Evolutionary conservation across 2,888 invertebrate genomes (phyloP), one percentile per base, ranked within the genome.

Genomic region (Synanthedon vespiformis): DNA sequence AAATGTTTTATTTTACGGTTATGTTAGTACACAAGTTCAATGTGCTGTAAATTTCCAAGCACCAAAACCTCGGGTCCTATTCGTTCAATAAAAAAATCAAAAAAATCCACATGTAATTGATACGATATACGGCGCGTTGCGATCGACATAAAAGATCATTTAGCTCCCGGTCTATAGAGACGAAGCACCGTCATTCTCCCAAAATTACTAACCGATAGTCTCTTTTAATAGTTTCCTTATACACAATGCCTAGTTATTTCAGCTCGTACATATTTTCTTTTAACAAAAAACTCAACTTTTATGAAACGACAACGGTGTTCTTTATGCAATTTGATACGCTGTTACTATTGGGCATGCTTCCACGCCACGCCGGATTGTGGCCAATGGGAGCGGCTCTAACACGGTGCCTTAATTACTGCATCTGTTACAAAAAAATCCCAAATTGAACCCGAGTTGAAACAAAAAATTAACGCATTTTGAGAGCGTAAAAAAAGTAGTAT

Each of bases 171-270:
- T 60, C 62, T 58, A 62, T 58, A 52, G 51, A 55, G 51, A 63
- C 65, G 64, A 70, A 72, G 67, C 63, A 65, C 65, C 63, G 66
- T 70, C 68, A 71, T 70, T 68, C 67, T 64, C 62, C 57, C 61
- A 63, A 61, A 67, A 69, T 64, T 62, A 58, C 63, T 60, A 58
- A 60, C 57, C 64, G 58, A 65, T 65, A 68, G 66, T 62, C 57
- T 58, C 59, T 58, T 64, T 71, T 74, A 72, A 74, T 73, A 76
- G 80, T 77, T 74, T 75, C 74, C 70, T 67, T 68, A 65, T 60
- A 64, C 67, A 76, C 76, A 79, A 73, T 72, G 65, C 67, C 62
- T 65, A 62, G 72, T 75, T 77, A 77, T 78, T 78, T 70, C 64
- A 67, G 64, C 58, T 44, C 18, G 48, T 48, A 59, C 59, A 56